phyloP scores from a whole-genome alignment of 2,113 vertebrate species.

The Paracyprichromis sp. region DNA sequence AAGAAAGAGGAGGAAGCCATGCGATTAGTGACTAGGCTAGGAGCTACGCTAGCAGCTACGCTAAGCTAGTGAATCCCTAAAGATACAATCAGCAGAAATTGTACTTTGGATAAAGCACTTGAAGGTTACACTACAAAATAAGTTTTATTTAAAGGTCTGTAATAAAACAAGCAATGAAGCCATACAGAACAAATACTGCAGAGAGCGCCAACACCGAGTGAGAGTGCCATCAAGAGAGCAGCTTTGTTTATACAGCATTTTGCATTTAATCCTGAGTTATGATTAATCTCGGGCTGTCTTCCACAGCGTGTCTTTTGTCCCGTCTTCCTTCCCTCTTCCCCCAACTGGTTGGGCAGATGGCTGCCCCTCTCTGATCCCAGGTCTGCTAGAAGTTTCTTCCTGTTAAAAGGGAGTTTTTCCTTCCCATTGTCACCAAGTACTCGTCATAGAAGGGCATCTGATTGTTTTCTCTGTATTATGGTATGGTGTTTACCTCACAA shows the following conservation, averaged over 20 bases:
- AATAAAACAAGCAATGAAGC: background rate
- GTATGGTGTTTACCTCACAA: background rate
- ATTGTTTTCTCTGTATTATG: background rate
- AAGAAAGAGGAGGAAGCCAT: background rate
- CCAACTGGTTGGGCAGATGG: background rate
- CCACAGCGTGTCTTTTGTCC: background rate
- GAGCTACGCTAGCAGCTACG: background rate
- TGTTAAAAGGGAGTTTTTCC: background rate
- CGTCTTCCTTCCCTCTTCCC: background rate
- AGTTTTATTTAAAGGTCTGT: background rate
- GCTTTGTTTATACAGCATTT: background rate
- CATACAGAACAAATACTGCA: background rate
- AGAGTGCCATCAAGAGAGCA: background rate
- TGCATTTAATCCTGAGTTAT: background rate
- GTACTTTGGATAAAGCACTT: background rate
- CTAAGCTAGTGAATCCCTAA: background rate
- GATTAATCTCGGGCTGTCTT: background rate
- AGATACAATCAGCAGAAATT: background rate
- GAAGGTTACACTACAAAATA: background rate
- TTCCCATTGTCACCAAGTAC: background rate
- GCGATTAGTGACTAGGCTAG: background rate
- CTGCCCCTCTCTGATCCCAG: background rate
- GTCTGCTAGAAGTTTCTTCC: background rate
- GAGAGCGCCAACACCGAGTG: background rate
- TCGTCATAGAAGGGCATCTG: background rate